Base-by-base conservation (phyloP, 2,113 vertebrate species). In the Crotalus helleri region DNA sequence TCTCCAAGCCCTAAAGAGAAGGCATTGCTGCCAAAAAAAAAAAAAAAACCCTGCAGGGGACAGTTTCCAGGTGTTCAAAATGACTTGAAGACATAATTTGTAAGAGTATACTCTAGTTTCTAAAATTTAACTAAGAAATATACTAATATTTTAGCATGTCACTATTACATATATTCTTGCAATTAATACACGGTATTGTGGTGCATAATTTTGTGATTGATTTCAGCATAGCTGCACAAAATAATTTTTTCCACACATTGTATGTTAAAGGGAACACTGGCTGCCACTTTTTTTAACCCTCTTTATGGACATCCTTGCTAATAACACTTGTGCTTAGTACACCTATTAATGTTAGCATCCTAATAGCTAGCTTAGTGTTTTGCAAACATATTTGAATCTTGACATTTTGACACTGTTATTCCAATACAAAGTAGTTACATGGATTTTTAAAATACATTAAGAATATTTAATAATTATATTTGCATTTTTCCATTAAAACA, bases 331-430 rank as follows among this genome's bases (percentile, higher is more conserved):
- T 93, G 57, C 17, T 81, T 9, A 26, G n/a, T 53, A 74, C 11
- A 53, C 12, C 7, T 9, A 17, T 95, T 92, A 96, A 97, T 97
- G 98, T 97, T 97, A 96, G 96, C 94, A 94, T 97, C 97, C 96
- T 95, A 97, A 90, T 93, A 97, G 95, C 89, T 97, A 96, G 86
- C 61, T 95, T 95, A 94, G 89, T 57, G 90, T 33, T 86, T 59
- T 93, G 91, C 90, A 96, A 95, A 92, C 94, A 92, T 93, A 93
- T 89, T 94, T 95, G 95, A 94, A 17, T n/a, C 95, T 94, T 87
- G 90, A 57, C 55, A 86, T 91, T 95, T 94, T 91, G 26, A 33
- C 89, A 85, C 92, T 96, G 26, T 46, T 81, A 58, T 94, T 95
- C 89, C 88, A 90, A 92, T 88, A 91, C 19, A 86, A 64, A 54